Evolutionary conservation across 2,888 invertebrate genomes (phyloP), one percentile per base, ranked within the genome.

Genomic region (Pecten maximus): DNA sequence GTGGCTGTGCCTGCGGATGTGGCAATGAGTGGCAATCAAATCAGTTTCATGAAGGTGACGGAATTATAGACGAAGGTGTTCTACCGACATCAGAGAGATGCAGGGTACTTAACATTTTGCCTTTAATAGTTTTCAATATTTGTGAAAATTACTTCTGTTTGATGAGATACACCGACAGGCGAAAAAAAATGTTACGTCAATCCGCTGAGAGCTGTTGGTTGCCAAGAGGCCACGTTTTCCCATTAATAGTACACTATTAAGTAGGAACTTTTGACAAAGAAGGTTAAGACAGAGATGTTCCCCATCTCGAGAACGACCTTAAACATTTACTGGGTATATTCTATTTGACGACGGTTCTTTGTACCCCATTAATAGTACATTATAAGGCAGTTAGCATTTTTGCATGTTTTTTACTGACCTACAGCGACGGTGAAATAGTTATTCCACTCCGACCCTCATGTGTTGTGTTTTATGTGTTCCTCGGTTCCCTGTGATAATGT

Each of bases 361-460:
- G 74, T 35, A 0, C 8, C 28, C 74, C 74, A 74, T 74, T 74
- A 74, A 74, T 74, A 74, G 74, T 74, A 74, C 74, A 74, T 74
- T 74, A 74, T 74, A 28, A 74, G 35, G 35, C 28, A 74, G 74
- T 74, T 74, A 74, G 74, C 74, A 74, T 74, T 74, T 74, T 74
- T 74, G 74, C 74, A 28, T 35, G 74, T 74, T 74, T 74, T 74
- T 74, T 74, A 74, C 74, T 74, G 74, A 74, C 74, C 74, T 74
- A 74, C 74, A 74, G 74, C 74, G 74, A 60, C 3, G 74, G 28
- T 35, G 28, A 12, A 74, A 35, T 35, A 35, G 74, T 28, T 74
- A 74, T 74, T 28, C 74, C 60, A 28, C 74, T 35, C 35, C 74
- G n/a, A 60, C 60, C 60, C 60, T 60, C 35, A 15, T 35, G 74